Base-by-base conservation (phyloP, 2,113 vertebrate species). In the Castor canadensis region DNA sequence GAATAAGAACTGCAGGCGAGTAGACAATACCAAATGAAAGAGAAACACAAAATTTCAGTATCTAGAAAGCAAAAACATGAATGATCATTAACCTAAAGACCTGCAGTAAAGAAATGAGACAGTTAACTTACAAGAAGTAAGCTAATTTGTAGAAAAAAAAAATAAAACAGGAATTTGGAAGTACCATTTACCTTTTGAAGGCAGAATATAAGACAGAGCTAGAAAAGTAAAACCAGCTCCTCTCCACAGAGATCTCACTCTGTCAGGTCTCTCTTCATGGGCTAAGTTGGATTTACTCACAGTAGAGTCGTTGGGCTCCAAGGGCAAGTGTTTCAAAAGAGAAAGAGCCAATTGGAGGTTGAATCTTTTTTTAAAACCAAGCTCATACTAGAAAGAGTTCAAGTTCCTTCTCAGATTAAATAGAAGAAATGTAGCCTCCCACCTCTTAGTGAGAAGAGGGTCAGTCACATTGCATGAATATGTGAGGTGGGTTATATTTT, bases 11-110 rank as follows among this genome's bases (percentile, higher is more conserved):
- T 66, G 45, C 10, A 49, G 28, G 10, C n/a, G 40, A 45, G 11
- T 17, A 84, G 56, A 91, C 19, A 69, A 81, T 24, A 79, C 16
- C 35, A 54, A 84, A 67, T 67, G 56, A 88, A 69, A 88, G 10
- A 64, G 17, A 94, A 91, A 80, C 43, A 88, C 62, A 82, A 87
- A 72, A 45, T 38, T 71, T 54, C 88, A 24, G n/a, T 91, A 84
- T 73, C 38, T 91, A 60, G 11, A 90, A 87, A 67, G 22, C 9
- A 75, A 35, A 81, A 93, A 40, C 26, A 89, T 73, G 49, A 54
- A 89, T 60, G 56, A 15, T 16, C 54, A 89, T 58, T 60, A 67
- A 88, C 30, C 49, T n/a, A 91, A 91, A 35, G 24, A 60, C 12
- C 67, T 83, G 19, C 6, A 20, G 3, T 54, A 84, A 93, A 6